Evolutionary conservation across 1,140 invertebrate species (phyloP).

Genomic region (Drosophila tropicalis): DNA sequence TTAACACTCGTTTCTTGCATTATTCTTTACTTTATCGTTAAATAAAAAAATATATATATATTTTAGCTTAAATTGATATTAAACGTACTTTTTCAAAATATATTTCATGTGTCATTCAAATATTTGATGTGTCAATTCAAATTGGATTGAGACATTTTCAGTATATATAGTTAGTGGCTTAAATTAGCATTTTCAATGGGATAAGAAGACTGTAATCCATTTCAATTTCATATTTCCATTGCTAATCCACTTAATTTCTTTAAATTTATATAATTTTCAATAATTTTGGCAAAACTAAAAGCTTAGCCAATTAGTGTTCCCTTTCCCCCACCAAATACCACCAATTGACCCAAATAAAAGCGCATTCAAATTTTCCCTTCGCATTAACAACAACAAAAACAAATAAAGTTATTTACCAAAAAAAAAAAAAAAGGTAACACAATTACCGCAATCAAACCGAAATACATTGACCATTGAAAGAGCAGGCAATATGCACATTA

Average conservation of each 20-base stretch:
- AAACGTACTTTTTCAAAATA: too few relatives aligned
- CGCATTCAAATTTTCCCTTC: constrained; percentile 7
- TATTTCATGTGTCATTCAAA: too few relatives aligned
- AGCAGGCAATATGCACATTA: constrained; percentile 71
- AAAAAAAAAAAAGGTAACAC: constrained; percentile 71
- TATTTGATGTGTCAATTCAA: too few relatives aligned
- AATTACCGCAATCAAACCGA: constrained; percentile 70
- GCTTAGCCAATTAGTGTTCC: constrained; percentile 24
- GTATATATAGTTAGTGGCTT: too few relatives aligned
- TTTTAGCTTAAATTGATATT: background rate
- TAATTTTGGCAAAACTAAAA: constrained; percentile 28
- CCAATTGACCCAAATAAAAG: constrained; percentile 54
- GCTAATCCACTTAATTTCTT: background rate
- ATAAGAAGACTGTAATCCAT: background rate
- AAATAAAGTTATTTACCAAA: constrained; percentile 57
- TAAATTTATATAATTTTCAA: background rate
- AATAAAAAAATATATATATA: background rate
- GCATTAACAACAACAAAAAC: constrained; percentile 26
- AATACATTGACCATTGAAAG: constrained; percentile 37
- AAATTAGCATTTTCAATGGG: too few relatives aligned
- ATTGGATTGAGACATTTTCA: too few relatives aligned
- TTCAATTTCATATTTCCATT: background rate
- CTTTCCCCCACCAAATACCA: constrained; percentile 37
- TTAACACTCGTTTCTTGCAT: background rate
- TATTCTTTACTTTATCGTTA: background rate